Conservation (phyloP, 2,888 invertebrate genomes). For the Marronus borbonicus region DNA sequence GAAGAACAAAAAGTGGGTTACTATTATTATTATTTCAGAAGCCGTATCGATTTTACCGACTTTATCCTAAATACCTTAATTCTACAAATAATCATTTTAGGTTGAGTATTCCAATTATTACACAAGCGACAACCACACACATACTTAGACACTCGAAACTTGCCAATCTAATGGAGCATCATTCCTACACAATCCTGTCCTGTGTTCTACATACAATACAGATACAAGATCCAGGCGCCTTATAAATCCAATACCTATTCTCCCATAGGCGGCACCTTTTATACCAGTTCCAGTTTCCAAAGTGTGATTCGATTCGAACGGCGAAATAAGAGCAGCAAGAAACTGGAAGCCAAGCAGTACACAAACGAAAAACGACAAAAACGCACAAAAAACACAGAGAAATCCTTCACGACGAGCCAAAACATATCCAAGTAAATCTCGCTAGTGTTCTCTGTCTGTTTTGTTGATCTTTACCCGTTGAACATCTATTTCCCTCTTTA, state of each 20-base stretch:
- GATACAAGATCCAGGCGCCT: conserved; percentile 58
- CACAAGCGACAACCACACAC: not conserved
- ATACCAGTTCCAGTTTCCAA: conserved; percentile 51
- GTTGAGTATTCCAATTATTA: too few relatives aligned
- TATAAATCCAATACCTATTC: conserved; percentile 51
- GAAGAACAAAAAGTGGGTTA: too few relatives aligned
- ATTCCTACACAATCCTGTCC: conserved; percentile 10
- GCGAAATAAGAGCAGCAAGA: conserved; percentile 24
- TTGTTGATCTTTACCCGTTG: not conserved
- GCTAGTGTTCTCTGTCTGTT: conserved; percentile 23
- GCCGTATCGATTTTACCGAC: too few relatives aligned
- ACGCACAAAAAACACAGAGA: not conserved
- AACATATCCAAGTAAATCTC: not conserved
- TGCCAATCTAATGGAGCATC: conserved; percentile 7
- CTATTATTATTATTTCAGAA: too few relatives aligned
- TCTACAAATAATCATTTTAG: too few relatives aligned
- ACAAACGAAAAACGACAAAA: conserved; percentile 14
- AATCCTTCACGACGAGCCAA: conserved; percentile 16
- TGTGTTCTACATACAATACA: conserved; percentile 56
- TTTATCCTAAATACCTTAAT: too few relatives aligned
- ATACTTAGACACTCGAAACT: conserved; percentile 6
- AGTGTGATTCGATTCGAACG: conserved; percentile 51
- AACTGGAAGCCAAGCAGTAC: not conserved
- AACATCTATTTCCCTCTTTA: conserved; percentile 28
- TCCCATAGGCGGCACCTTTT: conserved; percentile 49